Evolutionary conservation across 1,140 invertebrate species (phyloP).

Genomic region (Lordiphosa stackelbergi): DNA sequence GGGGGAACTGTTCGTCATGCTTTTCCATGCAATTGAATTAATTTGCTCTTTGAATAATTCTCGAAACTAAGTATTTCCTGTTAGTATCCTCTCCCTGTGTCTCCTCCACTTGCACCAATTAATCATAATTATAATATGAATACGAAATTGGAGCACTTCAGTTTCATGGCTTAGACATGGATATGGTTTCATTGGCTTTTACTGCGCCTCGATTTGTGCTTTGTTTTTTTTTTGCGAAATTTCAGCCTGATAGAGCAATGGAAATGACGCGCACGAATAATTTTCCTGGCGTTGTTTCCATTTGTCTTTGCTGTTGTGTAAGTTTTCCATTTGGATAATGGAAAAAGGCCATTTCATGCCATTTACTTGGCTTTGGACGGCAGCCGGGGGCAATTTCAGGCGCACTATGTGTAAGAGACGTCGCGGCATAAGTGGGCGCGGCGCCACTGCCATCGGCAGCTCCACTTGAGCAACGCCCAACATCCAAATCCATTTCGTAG

Average conservation of each 20-base stretch:
- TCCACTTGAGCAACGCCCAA: slow-evolving; percentile 32
- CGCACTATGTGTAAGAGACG: slow-evolving; percentile 60
- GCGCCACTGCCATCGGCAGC: slow-evolving; percentile 41
- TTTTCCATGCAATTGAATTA: no score
- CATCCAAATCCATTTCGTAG: slow-evolving; percentile 28
- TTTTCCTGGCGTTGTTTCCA: slow-evolving; percentile 56
- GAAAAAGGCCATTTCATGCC: slow-evolving; percentile 76
- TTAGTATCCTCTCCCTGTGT: background rate
- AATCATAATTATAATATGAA: slow-evolving; percentile 25
- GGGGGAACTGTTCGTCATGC: no score
- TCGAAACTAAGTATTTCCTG: background rate
- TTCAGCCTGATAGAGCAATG: slow-evolving; percentile 70
- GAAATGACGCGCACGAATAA: slow-evolving; percentile 68
- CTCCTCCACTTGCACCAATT: slow-evolving; percentile 36
- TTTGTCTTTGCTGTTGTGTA: slow-evolving; percentile 61
- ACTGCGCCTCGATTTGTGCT: slow-evolving; percentile 46
- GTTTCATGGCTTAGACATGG: slow-evolving; percentile 15
- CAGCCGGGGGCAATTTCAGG: slow-evolving; percentile 56
- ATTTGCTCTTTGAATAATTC: background rate
- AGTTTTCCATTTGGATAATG: slow-evolving; percentile 77
- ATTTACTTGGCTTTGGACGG: slow-evolving; percentile 54
- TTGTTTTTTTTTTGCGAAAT: slow-evolving; percentile 47
- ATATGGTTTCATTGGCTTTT: slow-evolving; percentile 47
- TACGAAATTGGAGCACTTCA: slow-evolving; percentile 34
- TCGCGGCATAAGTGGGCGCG: slow-evolving; percentile 59